Conservation (phyloP, 2,113 vertebrate genomes). For the Chiloscyllium plagiosum region DNA sequence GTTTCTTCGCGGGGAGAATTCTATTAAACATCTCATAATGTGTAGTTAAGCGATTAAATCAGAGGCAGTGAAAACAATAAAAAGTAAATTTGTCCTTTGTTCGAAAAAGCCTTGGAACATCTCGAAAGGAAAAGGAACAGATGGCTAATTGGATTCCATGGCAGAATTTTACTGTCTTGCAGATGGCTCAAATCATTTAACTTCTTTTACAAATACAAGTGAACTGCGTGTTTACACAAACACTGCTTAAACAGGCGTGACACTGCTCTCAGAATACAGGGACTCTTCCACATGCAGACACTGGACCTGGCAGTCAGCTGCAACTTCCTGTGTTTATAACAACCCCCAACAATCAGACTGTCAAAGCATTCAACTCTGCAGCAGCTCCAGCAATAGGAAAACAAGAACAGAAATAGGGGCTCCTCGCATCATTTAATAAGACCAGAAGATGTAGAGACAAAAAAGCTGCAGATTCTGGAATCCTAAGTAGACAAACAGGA, state of each 20-base stretch:
- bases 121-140: neutral
- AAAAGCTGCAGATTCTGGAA: no score
- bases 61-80: slow-evolving; percentile 8
- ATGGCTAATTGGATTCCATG: slow-evolving; percentile 29
- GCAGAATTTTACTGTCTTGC: slow-evolving; percentile 15
- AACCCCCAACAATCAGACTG: neutral
- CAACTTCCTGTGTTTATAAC: neutral
- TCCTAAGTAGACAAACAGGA: no score
- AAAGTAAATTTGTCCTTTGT: slow-evolving; percentile 19
- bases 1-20: neutral
- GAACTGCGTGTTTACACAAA: slow-evolving; percentile 31
- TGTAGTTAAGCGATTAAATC: neutral
- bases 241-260: slow-evolving; percentile 27
- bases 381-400: neutral
- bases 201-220: slow-evolving; percentile 24
- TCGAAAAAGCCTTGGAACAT: neutral
- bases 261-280: neutral
- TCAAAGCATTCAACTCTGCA: neutral
- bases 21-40: neutral
- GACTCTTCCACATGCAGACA: neutral
- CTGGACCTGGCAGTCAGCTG: neutral
- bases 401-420: no score
- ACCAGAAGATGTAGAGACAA: no score
- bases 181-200: slow-evolving; percentile 33
- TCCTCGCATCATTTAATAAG: no score